Evolutionary conservation across 2,797 vertebrate genomes (phyloP).

Genomic region (Gadopsis marmoratus): DNA sequence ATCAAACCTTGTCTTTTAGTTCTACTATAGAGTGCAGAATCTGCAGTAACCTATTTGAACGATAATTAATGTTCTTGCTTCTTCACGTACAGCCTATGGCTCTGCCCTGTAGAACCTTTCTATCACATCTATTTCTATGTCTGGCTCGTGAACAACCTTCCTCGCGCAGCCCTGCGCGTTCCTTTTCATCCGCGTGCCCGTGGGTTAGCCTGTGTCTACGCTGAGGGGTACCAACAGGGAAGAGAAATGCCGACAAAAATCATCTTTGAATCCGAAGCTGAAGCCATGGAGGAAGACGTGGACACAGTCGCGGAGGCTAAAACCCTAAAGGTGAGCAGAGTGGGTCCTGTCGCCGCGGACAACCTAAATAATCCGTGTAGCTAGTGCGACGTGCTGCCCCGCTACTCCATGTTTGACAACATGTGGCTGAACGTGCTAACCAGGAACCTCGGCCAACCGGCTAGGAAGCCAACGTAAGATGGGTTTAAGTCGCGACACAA

Average conservation of each 20-base stretch:
- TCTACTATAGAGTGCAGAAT: too few relatives aligned
- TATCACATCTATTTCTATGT: slow-evolving; percentile 47
- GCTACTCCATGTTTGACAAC: slow-evolving; percentile 65
- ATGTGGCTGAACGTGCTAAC: slow-evolving; percentile 63
- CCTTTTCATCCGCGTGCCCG: slow-evolving; percentile 76
- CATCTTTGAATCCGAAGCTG: slow-evolving; percentile 63
- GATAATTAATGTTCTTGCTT: too few relatives aligned
- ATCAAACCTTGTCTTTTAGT: too few relatives aligned
- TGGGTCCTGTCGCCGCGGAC: neutral
- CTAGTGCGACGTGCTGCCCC: too few relatives aligned
- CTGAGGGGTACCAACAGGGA: slow-evolving; percentile 64
- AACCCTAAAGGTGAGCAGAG: slow-evolving; percentile 69
- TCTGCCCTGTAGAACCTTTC: neutral
- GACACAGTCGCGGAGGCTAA: slow-evolving; percentile 58
- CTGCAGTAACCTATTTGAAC: too few relatives aligned
- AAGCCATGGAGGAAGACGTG: slow-evolving; percentile 55
- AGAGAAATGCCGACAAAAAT: slow-evolving; percentile 81
- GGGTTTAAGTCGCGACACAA: accelerated
- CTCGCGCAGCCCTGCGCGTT: slow-evolving; percentile 41
- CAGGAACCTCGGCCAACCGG: neutral
- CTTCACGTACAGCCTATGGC: too few relatives aligned
- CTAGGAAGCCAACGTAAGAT: neutral
- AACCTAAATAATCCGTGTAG: neutral
- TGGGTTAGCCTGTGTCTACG: slow-evolving; percentile 44
- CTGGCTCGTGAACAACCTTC: neutral